Evolutionary conservation across 2,888 invertebrate species (phyloP), one percentile per base, ranked within the genome.

Genomic region (Sicus ferrugineus): DNA sequence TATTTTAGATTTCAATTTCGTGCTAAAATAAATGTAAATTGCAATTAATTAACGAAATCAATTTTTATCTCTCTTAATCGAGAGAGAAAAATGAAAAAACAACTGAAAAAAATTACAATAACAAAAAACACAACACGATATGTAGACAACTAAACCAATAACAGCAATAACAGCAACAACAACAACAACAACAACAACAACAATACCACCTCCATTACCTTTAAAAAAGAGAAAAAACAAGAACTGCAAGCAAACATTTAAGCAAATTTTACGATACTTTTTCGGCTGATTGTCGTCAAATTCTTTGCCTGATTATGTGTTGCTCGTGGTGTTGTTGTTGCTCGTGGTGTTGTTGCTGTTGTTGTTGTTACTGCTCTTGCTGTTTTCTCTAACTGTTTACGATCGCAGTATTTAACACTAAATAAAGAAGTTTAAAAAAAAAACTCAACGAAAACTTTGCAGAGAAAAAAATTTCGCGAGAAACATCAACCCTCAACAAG

Each of bases 21-120:
- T 81, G 82, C 75, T 74, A 75, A n/a, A 74, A 63, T 59, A 34
- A 67, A 48, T 11, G 23, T 73, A 73, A 75, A 73, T 73, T 70
- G 79, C 80, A 81, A 82, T 82, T 81, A 81, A 81, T 82, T 81
- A 80, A 80, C 82, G 77, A 81, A 81, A 81, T 81, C 78, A 81
- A 81, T 78, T 79, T 79, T 80, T 80, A 81, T 81, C 82, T 81
- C 77, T 73, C 73, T 16, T 14, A 54, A 54, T 54, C 54, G 54
- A 2, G 42, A 9, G n/a, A 54, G 11, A 19, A 26, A 54, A 54
- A 54, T 23, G 26, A 7, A 28, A 14, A 52, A 21, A 52, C 21
- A 52, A 52, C 19, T n/a, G 16, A 52, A 9, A 52, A 52, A 9
- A 3, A 52, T 11, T 21, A 52, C 50, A 19, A 52, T 23, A 48